These are phyloP conservation scores for Rhagonycha fulva DNA, from an alignment of 2,888 invertebrate species.

Conservation along the genomic window DNA sequence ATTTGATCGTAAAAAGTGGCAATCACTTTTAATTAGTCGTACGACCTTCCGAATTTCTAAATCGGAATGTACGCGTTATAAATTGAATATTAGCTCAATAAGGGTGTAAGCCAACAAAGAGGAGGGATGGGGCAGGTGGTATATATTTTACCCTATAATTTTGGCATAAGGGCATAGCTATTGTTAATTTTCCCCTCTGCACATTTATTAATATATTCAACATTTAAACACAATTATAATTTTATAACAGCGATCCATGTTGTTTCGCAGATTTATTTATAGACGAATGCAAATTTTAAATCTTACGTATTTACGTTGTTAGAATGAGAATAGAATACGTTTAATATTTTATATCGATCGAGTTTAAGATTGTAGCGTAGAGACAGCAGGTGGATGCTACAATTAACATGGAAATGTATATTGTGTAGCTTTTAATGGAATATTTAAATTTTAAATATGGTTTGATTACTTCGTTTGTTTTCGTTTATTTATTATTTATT, in stretches of 20 bases:
- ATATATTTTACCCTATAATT: conserved; percentile 43
- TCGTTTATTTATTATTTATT: conserved; percentile 52
- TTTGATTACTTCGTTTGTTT: conserved; percentile 54
- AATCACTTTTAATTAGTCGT: neutral
- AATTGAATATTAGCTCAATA: conserved; percentile 35
- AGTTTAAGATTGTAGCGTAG: conserved; percentile 42
- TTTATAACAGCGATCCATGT: conserved; percentile 29
- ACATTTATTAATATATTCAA: conserved; percentile 41
- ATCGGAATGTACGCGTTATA: conserved; percentile 31
- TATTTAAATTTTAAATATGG: conserved; percentile 55
- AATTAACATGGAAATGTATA: conserved; percentile 54
- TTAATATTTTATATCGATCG: conserved; percentile 42
- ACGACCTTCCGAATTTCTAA: conserved; percentile 8
- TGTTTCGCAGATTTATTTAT: conserved; percentile 32
- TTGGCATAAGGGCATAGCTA: conserved; percentile 40
- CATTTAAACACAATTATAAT: conserved; percentile 41
- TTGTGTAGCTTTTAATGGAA: conserved; percentile 53
- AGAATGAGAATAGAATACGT: conserved; percentile 30
- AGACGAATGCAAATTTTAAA: conserved; percentile 33
- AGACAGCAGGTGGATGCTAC: conserved; percentile 48
- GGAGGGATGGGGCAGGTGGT: conserved; percentile 40
- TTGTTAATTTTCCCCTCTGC: conserved; percentile 33
- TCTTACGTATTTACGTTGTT: conserved; percentile 34
- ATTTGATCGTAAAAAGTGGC: neutral
- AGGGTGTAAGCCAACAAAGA: conserved; percentile 28